phyloP scores from a whole-genome alignment of 2,797 vertebrate genomes.

The Onychomys arenicola region DNA sequence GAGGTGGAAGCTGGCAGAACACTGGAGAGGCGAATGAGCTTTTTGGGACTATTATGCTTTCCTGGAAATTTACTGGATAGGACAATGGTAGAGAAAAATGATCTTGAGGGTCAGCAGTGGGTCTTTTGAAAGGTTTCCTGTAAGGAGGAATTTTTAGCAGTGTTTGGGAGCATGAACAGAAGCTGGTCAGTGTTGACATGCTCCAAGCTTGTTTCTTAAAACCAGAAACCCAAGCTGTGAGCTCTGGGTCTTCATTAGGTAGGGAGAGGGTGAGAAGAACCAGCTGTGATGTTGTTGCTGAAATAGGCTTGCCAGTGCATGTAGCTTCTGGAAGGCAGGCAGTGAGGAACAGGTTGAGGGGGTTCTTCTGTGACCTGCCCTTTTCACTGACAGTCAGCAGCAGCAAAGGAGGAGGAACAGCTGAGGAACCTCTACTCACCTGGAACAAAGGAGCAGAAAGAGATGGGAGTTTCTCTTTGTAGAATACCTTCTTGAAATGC shows the following conservation, averaged over 20 bases:
- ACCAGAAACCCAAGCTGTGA: neutral
- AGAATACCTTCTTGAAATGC: neutral
- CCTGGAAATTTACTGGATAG: neutral
- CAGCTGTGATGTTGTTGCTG: neutral
- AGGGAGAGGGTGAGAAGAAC: neutral
- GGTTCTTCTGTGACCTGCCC: neutral
- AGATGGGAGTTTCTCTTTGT: neutral
- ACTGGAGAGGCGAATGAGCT: neutral
- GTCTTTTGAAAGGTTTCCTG: neutral
- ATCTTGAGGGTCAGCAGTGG: neutral
- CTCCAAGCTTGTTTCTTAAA: conserved; percentile 13
- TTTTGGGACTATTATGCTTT: conserved; percentile 8
- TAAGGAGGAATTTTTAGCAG: neutral
- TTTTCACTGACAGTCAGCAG: neutral
- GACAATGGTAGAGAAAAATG: conserved; percentile 1
- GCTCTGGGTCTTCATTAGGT: neutral
- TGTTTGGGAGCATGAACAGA: neutral
- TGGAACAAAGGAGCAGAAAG: neutral
- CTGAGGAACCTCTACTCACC: neutral
- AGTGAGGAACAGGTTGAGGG: neutral
- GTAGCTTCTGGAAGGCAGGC: neutral
- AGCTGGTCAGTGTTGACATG: neutral
- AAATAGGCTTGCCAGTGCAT: neutral
- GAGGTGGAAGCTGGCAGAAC: neutral
- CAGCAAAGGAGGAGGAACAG: neutral